These are phyloP conservation scores for Porites australiensis DNA, from an alignment of 64 coral and sea anemone genomes.

Conservation along the genomic window DNA sequence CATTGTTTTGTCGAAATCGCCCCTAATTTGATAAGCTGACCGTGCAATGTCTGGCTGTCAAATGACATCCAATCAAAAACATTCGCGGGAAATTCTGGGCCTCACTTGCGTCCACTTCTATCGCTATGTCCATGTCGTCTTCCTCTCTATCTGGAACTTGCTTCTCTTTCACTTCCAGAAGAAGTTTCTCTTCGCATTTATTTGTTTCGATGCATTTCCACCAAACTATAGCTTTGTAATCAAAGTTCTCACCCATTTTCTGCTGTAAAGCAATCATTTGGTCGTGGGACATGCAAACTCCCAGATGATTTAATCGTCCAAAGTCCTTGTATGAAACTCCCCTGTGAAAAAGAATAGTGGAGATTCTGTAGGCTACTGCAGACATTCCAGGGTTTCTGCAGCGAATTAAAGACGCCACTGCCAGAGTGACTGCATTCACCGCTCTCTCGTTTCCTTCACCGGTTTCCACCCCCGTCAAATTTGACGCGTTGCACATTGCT, in stretches of 20 bases:
- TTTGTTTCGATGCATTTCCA: constrained; percentile 17
- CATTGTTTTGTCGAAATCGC: too few relatives aligned
- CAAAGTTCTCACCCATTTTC: constrained; percentile 2
- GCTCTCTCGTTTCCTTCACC: constrained; percentile 9
- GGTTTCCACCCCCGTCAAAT: not conserved
- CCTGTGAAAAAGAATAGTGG: constrained; percentile 48
- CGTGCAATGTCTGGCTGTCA: too few relatives aligned
- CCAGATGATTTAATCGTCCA: constrained; percentile 18
- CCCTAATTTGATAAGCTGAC: too few relatives aligned
- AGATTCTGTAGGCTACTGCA: constrained; percentile 31
- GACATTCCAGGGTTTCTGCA: constrained; percentile 35
- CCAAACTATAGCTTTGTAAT: constrained; percentile 22
- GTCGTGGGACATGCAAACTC: constrained; percentile 40
- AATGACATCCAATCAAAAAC: too few relatives aligned
- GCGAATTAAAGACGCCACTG: constrained; percentile 31
- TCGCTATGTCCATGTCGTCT: not conserved
- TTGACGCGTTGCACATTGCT: not conserved
- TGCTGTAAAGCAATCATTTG: constrained; percentile 3
- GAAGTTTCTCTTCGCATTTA: not conserved
- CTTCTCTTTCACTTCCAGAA: not conserved
- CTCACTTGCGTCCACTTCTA: not conserved
- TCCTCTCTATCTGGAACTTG: constrained; percentile 8
- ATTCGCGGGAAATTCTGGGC: not conserved
- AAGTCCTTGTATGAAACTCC: constrained; percentile 24
- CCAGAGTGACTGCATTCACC: constrained; percentile 25